Conservation (phyloP, 53 echinoderm and acorn worm genomes). For the Hippasteria phrygiana region DNA sequence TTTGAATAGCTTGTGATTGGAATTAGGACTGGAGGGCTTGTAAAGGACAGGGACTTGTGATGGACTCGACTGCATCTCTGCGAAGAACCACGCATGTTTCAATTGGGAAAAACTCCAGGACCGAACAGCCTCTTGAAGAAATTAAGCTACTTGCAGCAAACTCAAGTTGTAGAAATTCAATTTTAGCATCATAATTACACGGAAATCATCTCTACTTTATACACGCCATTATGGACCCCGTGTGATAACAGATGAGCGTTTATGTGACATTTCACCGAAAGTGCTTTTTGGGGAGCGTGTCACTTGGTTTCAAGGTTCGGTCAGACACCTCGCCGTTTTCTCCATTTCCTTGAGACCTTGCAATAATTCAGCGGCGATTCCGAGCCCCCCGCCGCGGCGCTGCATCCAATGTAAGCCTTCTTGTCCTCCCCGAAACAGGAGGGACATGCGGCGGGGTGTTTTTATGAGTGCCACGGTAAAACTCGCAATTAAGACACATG, state of each 20-base stretch:
- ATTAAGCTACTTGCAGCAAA: too few relatives aligned
- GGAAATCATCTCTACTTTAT: too few relatives aligned
- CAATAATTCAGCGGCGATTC: conserved; percentile 1
- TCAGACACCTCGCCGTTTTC: background rate
- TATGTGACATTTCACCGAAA: background rate
- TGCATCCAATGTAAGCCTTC: background rate
- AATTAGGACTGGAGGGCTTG: too few relatives aligned
- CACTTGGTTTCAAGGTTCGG: background rate
- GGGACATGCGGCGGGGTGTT: background rate
- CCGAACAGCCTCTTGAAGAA: too few relatives aligned
- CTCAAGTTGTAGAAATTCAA: too few relatives aligned
- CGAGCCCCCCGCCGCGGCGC: background rate
- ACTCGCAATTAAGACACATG: too few relatives aligned
- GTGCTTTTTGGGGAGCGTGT: background rate
- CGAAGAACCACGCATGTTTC: too few relatives aligned
- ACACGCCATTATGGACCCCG: background rate
- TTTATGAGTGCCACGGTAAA: conserved; percentile 14
- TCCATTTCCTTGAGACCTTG: background rate
- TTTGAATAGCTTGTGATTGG: too few relatives aligned
- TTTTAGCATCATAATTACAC: too few relatives aligned
- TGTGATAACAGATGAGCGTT: background rate
- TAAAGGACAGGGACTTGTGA: too few relatives aligned
- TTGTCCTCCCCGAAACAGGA: background rate
- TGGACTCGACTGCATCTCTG: too few relatives aligned
- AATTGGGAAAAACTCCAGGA: too few relatives aligned